Percentiles rank a stretch among this genome's conserved stretches.
Conservation (phyloP, 2,797 vertebrate genomes). For the Diplodus puntazzo region DNA sequence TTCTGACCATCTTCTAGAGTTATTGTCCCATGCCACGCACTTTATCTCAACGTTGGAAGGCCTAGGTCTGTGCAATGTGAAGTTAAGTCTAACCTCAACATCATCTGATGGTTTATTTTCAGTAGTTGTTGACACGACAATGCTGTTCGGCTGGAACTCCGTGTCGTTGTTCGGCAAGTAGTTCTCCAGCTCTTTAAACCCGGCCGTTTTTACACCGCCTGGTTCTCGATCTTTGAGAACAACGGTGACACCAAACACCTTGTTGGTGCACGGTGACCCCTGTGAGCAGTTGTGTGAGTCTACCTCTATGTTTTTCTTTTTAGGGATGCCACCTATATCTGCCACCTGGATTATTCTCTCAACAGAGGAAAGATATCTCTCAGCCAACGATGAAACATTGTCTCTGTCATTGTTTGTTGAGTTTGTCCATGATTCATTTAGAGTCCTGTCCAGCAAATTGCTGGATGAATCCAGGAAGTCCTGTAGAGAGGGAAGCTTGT, state of each 20-base stretch:
- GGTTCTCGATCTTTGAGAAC: accelerated
- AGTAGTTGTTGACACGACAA: constrained; percentile 68
- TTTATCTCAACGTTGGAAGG: constrained; percentile 3
- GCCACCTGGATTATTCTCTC: constrained; percentile 43
- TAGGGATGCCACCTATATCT: accelerated
- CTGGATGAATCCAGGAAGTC: constrained; percentile 73
- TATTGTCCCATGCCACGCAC: constrained; percentile 79
- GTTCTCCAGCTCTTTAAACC: constrained; percentile 45
- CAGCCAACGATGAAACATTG: constrained; percentile 5
- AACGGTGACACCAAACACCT: constrained; percentile 10
- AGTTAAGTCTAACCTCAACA: not conserved
- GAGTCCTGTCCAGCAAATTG: constrained; percentile 67
- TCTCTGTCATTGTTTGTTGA: accelerated
- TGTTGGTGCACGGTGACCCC: accelerated
- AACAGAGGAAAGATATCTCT: constrained; percentile 60
- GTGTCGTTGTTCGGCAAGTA: constrained; percentile 23
- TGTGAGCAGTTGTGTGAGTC: accelerated
- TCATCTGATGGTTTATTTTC: accelerated
- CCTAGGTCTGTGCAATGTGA: not conserved
- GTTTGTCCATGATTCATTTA: constrained; percentile 17
- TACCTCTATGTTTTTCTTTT: constrained; percentile 67
- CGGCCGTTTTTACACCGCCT: constrained; percentile 46
- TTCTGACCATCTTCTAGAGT: accelerated
- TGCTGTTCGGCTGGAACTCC: accelerated
- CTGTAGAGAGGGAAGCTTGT: constrained; percentile 64